Evolutionary conservation across 2,888 invertebrate species (phyloP).

Genomic region (Eutolmus rufibarbis): DNA sequence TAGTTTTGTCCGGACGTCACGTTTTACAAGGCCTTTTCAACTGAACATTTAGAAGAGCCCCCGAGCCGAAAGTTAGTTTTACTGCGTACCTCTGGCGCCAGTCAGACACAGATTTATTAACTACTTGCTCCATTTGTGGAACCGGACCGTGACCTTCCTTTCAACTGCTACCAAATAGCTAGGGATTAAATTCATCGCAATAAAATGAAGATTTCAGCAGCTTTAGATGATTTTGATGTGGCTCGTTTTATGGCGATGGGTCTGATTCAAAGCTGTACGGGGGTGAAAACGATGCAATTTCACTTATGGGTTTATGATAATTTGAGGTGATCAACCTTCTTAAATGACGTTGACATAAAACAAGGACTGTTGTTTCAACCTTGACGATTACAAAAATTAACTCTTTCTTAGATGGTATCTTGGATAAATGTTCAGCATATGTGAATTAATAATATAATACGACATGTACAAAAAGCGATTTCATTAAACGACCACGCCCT

Average conservation of each 20-base stretch:
- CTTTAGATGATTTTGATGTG: conserved; percentile 27
- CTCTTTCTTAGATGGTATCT: too few species aligned
- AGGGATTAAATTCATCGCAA: conserved; percentile 21
- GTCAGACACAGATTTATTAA: conserved; percentile 39
- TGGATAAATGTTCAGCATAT: too few species aligned
- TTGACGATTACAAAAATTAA: background rate
- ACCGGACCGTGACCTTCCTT: conserved; percentile 2
- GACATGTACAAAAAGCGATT: too few species aligned
- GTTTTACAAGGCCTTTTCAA: conserved; percentile 29
- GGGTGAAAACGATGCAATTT: background rate
- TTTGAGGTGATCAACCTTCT: background rate
- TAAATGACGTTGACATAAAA: background rate
- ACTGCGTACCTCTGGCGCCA: conserved; percentile 37
- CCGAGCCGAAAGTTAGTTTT: background rate
- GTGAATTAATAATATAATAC: too few species aligned
- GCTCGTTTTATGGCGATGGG: background rate
- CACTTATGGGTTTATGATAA: background rate
- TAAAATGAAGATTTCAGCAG: conserved; percentile 23
- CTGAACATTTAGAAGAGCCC: conserved; percentile 13
- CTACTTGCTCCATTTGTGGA: conserved; percentile 31
- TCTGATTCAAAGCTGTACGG: background rate
- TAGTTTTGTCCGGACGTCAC: conserved; percentile 21
- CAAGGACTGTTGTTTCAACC: background rate
- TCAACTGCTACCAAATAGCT: background rate
- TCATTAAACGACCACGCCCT: too few species aligned